Evolutionary conservation across 2,113 vertebrate species (phyloP).

Genomic region (Felis catus): DNA sequence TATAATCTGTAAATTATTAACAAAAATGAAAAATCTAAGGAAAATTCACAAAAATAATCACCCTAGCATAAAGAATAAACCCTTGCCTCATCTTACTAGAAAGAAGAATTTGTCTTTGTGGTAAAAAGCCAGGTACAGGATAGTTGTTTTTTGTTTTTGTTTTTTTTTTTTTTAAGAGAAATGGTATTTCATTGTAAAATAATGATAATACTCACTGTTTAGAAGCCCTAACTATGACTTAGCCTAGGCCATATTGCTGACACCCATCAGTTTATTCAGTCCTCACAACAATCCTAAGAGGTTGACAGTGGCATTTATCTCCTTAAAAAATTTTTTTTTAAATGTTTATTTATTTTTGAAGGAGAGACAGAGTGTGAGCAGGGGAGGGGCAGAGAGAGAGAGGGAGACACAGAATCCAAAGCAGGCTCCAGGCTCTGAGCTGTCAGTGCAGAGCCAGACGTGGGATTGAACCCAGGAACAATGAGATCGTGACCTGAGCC

Average conservation of each 20-base stretch:
- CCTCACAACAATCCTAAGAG: not conserved
- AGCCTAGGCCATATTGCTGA: not conserved
- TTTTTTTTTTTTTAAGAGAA: not conserved
- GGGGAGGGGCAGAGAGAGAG: no score
- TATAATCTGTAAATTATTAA: not conserved
- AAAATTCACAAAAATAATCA: not conserved
- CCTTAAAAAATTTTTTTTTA: not conserved
- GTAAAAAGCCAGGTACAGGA: not conserved
- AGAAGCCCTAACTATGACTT: not conserved
- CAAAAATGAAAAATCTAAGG: constrained; percentile 1
- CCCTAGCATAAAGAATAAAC: not conserved
- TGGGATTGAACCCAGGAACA: no score
- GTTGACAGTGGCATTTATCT: no score
- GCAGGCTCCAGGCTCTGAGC: no score
- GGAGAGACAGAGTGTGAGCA: no score
- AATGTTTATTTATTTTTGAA: no score
- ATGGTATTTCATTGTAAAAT: not conserved
- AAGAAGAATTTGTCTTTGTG: not conserved
- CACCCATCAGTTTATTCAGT: not conserved
- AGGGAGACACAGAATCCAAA: no score
- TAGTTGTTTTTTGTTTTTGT: not conserved
- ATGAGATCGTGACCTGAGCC: no score
- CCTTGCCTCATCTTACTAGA: not conserved
- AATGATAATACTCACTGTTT: not conserved
- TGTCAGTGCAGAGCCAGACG: no score